Percentiles rank a stretch among this genome's conserved stretches.
Evolutionary conservation across 2,113 vertebrate species (phyloP).

Genomic region (Crocuta crocuta): DNA sequence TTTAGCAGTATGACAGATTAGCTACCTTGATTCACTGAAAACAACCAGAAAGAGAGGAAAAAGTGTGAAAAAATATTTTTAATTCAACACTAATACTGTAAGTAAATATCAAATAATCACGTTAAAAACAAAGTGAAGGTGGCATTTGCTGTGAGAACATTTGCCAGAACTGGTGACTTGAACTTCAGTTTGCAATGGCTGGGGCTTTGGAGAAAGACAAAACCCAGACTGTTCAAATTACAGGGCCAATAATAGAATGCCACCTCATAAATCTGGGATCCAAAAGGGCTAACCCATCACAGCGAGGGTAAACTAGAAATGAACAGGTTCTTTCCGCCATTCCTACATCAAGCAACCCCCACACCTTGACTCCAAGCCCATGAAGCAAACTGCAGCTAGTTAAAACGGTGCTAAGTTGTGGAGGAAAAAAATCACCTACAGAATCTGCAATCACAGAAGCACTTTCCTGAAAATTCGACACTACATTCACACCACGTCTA

Average conservation of each 20-base stretch:
- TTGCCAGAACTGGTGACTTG: background rate
- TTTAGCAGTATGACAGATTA: background rate
- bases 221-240: background rate
- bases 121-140: background rate
- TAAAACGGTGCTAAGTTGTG: background rate
- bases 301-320: background rate
- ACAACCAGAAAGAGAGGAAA: background rate
- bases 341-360: background rate
- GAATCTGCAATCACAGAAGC: background rate
- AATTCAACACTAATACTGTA: background rate
- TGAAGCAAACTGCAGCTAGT: background rate
- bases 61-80: background rate
- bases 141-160: background rate
- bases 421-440: background rate
- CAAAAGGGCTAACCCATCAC: background rate
- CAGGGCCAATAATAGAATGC: background rate
- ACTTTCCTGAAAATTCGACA: background rate
- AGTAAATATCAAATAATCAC: background rate
- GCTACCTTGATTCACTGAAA: background rate
- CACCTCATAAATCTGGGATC: background rate
- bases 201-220: background rate
- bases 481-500: background rate
- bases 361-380: background rate
- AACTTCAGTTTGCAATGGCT: background rate
- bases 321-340: background rate